These are phyloP conservation scores for Psilopsiagon aymara DNA, from an alignment of 2,113 vertebrate genomes.

Conservation along the genomic window DNA sequence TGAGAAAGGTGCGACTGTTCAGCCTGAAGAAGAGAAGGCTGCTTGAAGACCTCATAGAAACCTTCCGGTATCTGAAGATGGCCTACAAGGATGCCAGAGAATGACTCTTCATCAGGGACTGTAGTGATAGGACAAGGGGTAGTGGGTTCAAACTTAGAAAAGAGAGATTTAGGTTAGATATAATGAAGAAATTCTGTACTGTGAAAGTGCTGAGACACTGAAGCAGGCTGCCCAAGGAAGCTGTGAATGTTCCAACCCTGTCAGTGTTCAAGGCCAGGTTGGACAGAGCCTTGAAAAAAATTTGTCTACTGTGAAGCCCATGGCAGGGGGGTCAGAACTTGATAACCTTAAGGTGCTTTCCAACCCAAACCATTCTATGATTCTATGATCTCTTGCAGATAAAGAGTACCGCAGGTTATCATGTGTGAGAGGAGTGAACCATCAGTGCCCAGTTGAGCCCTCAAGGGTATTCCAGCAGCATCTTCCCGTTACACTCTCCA, in stretches of 20 bases:
- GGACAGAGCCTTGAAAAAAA: background rate
- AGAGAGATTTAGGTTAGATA: background rate
- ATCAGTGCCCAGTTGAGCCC: background rate
- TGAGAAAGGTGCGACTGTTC: background rate
- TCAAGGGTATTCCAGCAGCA: background rate
- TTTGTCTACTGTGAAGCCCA: background rate
- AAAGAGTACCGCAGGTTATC: background rate
- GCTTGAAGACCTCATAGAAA: background rate
- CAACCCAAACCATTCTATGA: background rate
- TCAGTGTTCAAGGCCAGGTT: background rate
- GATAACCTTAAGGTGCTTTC: background rate
- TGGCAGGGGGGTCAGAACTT: background rate
- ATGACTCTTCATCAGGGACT: background rate
- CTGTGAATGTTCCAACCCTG: background rate
- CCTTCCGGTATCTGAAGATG: background rate
- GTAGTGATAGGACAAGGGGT: background rate
- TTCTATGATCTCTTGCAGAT: background rate
- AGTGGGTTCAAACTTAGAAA: background rate
- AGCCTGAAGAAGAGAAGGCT: background rate
- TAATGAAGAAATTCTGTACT: background rate
- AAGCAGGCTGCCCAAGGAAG: background rate
- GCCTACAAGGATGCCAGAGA: background rate
- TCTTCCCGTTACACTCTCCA: background rate
- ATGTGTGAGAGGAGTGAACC: background rate
- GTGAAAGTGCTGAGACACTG: background rate